Percentiles rank a stretch among this genome's conserved stretches.
These are phyloP conservation scores for Eulemur macaco DNA, from an alignment of 2,113 vertebrate genomes.

Conservation along the genomic window DNA sequence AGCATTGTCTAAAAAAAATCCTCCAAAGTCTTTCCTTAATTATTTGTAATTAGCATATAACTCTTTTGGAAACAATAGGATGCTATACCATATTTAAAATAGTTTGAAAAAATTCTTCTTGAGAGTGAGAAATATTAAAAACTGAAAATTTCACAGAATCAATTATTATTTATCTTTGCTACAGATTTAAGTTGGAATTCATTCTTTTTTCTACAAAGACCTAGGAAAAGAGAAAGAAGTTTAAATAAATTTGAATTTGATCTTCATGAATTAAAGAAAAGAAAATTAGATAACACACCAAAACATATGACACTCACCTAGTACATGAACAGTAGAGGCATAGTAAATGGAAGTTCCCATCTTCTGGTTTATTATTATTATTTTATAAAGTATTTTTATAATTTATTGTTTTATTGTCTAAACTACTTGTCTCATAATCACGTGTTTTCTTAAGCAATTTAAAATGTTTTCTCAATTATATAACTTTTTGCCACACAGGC, in stretches of 20 bases:
- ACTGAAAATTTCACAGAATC: neutral
- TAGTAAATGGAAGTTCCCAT: neutral
- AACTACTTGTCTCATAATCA: neutral
- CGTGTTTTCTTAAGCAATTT: neutral
- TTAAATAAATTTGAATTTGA: conserved; percentile 14
- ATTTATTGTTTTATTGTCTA: neutral
- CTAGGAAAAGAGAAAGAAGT: neutral
- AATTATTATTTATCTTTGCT: neutral
- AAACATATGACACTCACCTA: neutral
- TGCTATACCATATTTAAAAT: neutral
- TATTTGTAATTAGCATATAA: neutral
- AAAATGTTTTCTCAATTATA: neutral
- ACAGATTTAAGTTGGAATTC: neutral
- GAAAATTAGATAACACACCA: neutral
- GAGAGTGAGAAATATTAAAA: neutral
- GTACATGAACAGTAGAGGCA: neutral
- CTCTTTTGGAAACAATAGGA: neutral
- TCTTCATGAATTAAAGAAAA: neutral
- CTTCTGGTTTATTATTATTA: neutral
- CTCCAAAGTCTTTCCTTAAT: neutral
- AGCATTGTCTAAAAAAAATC: neutral
- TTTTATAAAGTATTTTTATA: neutral
- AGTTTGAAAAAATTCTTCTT: neutral
- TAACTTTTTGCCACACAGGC: neutral
- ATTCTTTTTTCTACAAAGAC: neutral